Conservation (phyloP, 2,113 vertebrate genomes). For the Cardinalis cardinalis region DNA sequence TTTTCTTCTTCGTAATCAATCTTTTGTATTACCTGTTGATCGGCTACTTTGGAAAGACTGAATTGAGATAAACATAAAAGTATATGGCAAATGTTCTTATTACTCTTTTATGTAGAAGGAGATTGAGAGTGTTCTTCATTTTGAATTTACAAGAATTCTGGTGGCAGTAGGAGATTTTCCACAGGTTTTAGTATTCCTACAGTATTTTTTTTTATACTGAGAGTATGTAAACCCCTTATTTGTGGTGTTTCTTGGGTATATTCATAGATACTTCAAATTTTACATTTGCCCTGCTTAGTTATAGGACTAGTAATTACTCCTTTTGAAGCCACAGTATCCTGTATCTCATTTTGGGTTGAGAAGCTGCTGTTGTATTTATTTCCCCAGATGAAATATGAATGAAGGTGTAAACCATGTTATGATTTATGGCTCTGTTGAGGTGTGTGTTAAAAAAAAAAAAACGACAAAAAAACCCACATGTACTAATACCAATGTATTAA, state of each 20-base stretch:
- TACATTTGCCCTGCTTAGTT: neutral
- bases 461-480: accelerated
- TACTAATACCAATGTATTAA: neutral
- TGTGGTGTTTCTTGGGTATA: neutral
- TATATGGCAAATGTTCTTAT: neutral
- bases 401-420: neutral
- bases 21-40: neutral
- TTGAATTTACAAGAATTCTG: neutral
- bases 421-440: neutral
- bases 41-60: neutral
- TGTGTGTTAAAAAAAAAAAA: neutral
- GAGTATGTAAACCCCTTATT: neutral
- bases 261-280: neutral
- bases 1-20: neutral
- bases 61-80: neutral
- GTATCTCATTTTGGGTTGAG: neutral
- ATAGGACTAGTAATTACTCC: neutral
- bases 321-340: neutral
- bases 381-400: neutral
- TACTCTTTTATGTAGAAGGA: neutral
- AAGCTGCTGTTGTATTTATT: neutral
- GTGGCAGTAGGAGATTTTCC: neutral
- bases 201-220: neutral
- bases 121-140: neutral
- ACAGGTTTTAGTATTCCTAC: neutral